These are phyloP conservation scores for Nothoprocta pentlandii DNA, from an alignment of 2,113 vertebrate genomes.

Conservation along the genomic window DNA sequence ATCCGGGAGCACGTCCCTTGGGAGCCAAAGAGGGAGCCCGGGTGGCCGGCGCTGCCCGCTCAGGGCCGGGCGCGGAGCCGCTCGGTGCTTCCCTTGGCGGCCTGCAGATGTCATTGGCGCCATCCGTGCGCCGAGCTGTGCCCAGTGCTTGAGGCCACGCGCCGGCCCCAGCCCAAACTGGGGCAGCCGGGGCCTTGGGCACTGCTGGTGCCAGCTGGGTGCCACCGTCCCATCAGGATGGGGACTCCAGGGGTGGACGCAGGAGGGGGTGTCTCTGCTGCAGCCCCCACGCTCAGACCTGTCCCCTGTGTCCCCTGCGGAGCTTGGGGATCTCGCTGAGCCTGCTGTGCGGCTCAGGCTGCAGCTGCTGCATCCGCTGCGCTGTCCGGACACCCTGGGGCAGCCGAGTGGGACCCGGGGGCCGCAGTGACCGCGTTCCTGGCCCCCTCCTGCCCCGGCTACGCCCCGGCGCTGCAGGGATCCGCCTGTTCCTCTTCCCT, in stretches of 20 bases:
- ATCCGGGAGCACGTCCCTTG: background rate
- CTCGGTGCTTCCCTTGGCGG: background rate
- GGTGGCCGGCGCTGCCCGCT: background rate
- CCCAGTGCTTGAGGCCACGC: background rate
- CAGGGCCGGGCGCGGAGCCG: background rate
- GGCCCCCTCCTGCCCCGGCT: background rate
- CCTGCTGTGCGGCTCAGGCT: too few relatives aligned
- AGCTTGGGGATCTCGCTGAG: too few relatives aligned
- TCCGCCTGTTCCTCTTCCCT: slow-evolving; percentile 64
- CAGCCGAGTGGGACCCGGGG: too few relatives aligned
- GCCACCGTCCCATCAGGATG: too few relatives aligned
- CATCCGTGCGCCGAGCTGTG: background rate
- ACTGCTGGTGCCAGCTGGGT: too few relatives aligned
- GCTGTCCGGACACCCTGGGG: too few relatives aligned
- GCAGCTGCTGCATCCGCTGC: too few relatives aligned
- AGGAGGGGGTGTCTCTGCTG: too few relatives aligned
- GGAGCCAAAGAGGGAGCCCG: background rate
- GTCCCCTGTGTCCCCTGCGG: background rate
- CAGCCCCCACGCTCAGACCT: too few relatives aligned
- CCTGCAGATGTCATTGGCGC: background rate
- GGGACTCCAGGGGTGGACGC: too few relatives aligned
- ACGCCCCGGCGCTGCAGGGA: background rate
- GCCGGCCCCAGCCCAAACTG: background rate
- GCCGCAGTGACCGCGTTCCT: background rate
- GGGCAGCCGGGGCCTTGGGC: too few relatives aligned